These are phyloP conservation scores for Pterostichus niger DNA, from an alignment of 2,888 invertebrate genomes.

Conservation along the genomic window DNA sequence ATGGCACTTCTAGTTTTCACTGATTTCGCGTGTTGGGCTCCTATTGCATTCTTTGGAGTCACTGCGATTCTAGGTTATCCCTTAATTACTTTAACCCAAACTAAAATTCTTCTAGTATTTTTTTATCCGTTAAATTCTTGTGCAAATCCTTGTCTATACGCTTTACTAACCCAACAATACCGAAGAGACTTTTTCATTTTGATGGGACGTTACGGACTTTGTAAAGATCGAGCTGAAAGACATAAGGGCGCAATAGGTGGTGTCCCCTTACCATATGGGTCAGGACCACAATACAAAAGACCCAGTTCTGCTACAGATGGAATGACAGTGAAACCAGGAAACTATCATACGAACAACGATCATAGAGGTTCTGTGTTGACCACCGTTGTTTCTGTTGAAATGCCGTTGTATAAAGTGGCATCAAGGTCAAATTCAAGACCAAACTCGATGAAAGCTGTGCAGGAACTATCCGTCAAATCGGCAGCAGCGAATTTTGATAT, in stretches of 20 bases:
- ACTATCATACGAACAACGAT: slow-evolving; percentile 68
- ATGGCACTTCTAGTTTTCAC: slow-evolving; percentile 85
- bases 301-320: slow-evolving; percentile 70
- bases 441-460: slow-evolving; percentile 72
- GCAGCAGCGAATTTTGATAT: slow-evolving; percentile 50
- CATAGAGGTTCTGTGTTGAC: slow-evolving; percentile 75
- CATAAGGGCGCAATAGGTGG: slow-evolving; percentile 77
- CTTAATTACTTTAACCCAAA: slow-evolving; percentile 79
- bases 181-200: slow-evolving; percentile 80
- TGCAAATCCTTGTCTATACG: slow-evolving; percentile 85
- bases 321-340: slow-evolving; percentile 68
- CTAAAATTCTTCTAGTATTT: slow-evolving; percentile 82
- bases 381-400: slow-evolving; percentile 75
- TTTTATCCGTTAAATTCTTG: slow-evolving; percentile 85
- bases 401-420: slow-evolving; percentile 73
- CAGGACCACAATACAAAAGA: slow-evolving; percentile 74
- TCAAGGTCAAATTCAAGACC: slow-evolving; percentile 71
- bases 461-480: slow-evolving; percentile 72
- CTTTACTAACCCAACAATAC: slow-evolving; percentile 83
- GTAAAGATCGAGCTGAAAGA: slow-evolving; percentile 76
- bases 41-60: slow-evolving; percentile 83
- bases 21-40: slow-evolving; percentile 82
- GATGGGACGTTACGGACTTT: slow-evolving; percentile 78
- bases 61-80: slow-evolving; percentile 83
- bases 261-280: slow-evolving; percentile 74